Evolutionary conservation across 2,888 invertebrate genomes (phyloP), one percentile per base, ranked within the genome.

Genomic region (Philereme transversata): DNA sequence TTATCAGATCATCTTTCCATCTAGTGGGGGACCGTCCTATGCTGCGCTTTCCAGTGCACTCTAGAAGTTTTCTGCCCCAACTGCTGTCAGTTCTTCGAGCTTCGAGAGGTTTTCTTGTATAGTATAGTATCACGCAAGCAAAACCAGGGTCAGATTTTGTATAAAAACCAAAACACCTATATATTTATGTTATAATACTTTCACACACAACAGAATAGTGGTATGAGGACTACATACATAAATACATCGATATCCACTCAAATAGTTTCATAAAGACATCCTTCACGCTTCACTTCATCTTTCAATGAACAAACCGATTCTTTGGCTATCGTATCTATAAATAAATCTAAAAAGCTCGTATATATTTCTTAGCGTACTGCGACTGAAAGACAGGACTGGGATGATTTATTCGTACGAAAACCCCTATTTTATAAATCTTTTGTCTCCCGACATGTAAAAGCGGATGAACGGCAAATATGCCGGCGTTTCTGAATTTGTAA

Each of bases 301-400:
- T 63, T 65, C 64, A 62, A 50, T 60, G 65, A 64, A 69, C 66
- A 69, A 67, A 68, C 60, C 65, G 62, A 64, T 75, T 74, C 70
- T 72, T 68, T 48, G 72, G 68, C 79, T 73, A 81, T 80, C 73
- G 75, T 70, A 58, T 53, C 78, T 74, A 81, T 84, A 85, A 84
- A 85, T 82, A 83, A 75, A 79, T 74, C 65, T 62, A 57, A 60
- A 68, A 64, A 71, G 62, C 70, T 65, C 73, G 67, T 72, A 74
- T 77, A 84, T 84, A 84, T 86, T 83, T 86, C 81, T 80, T 79
- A 74, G 65, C 72, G 74, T 78, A 76, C 81, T 81, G 79, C 81
- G 76, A 77, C 78, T 83, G 81, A 86, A 78, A 76, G 84, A 81
- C 81, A 78, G 74, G 67, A 69, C 77, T 79, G 45, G 45, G 35